Base-by-base conservation (phyloP, 2,113 vertebrate species). In the Pyrgilauda ruficollis region DNA sequence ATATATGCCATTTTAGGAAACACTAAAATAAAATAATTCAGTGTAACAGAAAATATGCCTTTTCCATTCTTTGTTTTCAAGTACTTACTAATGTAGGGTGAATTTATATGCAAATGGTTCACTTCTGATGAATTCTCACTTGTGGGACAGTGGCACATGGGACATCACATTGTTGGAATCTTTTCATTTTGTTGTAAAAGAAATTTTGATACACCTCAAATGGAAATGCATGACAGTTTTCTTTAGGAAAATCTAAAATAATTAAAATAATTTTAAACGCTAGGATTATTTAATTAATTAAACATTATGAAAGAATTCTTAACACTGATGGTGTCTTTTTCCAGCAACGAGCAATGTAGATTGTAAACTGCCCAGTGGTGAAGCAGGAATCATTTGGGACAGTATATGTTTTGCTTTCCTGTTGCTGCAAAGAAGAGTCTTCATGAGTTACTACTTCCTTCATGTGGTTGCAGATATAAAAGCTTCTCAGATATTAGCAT, bases 311-410 rank as follows among this genome's bases (percentile, higher is more conserved):
- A 55, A 82, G 13, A 75, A 53, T 73, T 11, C 30, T 68, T 53
- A 81, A 89, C 63, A 37, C 55, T 81, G 19, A 46, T 91, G 81
- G 28, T 88, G 64, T 82, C 35, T 91, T 90, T 64, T 88, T 43
- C 22, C 96, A 99, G 98, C 99, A 55, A 96, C 97, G 10, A 90
- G 96, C 68, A 93, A 98, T 82, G 39, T 77, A 47, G 97, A 98
- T 14, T 99, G 99, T 89, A 99, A 98, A 41, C 97, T 99, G 58
- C 99, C 99, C 53, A 98, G 97, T 16, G 98, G 99, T 67, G 99
- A 99, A 96, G 99, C 99, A 8, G 99, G 99, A 22, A 99, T 99
- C 94, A 99, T 99, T 95, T 99, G 99, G 99, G 99, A 99, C 98
- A 99, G 99, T 86, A 99, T 99, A 97, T 99, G 99, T 96, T 99